phyloP scores from a whole-genome alignment of 2,888 invertebrate genomes.

The Periphyllus acericola region DNA sequence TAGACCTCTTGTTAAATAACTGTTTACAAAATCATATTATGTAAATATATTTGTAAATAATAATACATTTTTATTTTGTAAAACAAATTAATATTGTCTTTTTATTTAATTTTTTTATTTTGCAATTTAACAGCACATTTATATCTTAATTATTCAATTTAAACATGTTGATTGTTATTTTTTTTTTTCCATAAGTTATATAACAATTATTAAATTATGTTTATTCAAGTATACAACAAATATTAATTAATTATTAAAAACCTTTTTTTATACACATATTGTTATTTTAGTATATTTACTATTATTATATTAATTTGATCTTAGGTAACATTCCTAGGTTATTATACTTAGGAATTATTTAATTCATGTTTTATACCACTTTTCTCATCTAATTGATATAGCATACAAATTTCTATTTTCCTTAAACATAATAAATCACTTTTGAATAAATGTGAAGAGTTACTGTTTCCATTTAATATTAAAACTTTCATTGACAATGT shows the following conservation, averaged over 20 bases:
- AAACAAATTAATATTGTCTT: not conserved
- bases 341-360: not conserved
- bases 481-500: too few relatives aligned
- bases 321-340: too few relatives aligned
- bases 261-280: too few relatives aligned
- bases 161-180: not conserved
- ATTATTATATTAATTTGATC: not conserved
- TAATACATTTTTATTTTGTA: slow-evolving; percentile 5
- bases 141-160: not conserved
- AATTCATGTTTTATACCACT: not conserved
- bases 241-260: too few relatives aligned
- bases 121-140: too few relatives aligned
- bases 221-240: not conserved
- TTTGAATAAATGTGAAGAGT: not conserved
- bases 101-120: not conserved
- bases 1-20: slow-evolving; percentile 88
- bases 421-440: not conserved
- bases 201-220: not conserved
- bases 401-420: not conserved
- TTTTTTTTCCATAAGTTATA: not conserved
- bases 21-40: slow-evolving; percentile 43
- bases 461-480: too few relatives aligned
- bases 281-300: too few relatives aligned
- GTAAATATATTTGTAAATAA: slow-evolving; percentile 43
- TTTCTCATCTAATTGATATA: not conserved